A percentile compares a stretch with the other conserved stretches of the same genome.
Evolutionary conservation across 2,888 invertebrate species (phyloP).

Genomic region (Achlya flavicornis): DNA sequence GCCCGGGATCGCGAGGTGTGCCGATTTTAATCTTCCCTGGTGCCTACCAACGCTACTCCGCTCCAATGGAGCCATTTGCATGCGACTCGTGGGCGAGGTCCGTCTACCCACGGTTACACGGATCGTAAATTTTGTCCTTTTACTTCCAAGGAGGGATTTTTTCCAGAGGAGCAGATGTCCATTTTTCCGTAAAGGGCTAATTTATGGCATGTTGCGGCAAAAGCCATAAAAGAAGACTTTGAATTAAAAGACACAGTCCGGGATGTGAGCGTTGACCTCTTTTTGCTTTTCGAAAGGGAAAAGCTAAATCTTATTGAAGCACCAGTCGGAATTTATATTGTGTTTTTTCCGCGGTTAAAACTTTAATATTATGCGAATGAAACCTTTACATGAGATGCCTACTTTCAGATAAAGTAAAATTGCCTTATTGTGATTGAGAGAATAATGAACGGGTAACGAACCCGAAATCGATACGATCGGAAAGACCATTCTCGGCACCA

Average conservation of each 20-base stretch:
- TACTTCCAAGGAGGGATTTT: constrained; percentile 75
- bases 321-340: constrained; percentile 15
- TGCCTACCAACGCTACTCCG: constrained; percentile 59
- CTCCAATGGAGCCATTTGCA: constrained; percentile 79
- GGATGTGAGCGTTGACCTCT: constrained; percentile 65
- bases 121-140: constrained; percentile 82
- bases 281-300: constrained; percentile 37
- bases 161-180: constrained; percentile 76
- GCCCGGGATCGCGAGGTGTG: constrained; percentile 58
- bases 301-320: constrained; percentile 36
- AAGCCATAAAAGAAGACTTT: constrained; percentile 66
- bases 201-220: constrained; percentile 76
- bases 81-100: constrained; percentile 76
- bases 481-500: constrained; percentile 68
- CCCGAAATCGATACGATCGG: constrained; percentile 71
- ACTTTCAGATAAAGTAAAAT: constrained; percentile 44
- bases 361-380: constrained; percentile 21
- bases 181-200: constrained; percentile 78
- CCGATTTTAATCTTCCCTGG: constrained; percentile 66
- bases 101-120: constrained; percentile 78
- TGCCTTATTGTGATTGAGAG: constrained; percentile 68
- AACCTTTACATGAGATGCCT: constrained; percentile 4
- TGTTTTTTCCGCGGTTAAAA: background rate
- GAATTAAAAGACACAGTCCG: constrained; percentile 67
- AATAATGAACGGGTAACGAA: constrained; percentile 74